Evolutionary conservation across 92 coral and sea anemone species (phyloP).

Genomic region (Parazoanthus darwini): DNA sequence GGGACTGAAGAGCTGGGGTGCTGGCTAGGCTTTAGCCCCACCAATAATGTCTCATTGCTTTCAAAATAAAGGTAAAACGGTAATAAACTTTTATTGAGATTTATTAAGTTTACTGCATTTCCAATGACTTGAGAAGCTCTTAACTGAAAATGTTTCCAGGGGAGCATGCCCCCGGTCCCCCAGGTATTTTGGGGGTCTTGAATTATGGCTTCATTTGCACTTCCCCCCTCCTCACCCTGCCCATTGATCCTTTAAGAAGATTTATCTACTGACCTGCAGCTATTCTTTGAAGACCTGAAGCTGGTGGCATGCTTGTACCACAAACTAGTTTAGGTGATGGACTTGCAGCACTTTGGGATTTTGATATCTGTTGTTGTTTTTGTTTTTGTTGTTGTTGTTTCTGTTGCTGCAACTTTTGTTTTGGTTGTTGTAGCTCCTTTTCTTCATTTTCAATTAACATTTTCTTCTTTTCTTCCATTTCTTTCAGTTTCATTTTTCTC

Average conservation of each 20-base stretch:
- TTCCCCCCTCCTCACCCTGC: neutral
- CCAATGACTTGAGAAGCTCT: no score
- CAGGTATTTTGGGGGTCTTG: no score
- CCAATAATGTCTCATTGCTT: no score
- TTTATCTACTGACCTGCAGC: conserved; percentile 5
- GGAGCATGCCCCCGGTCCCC: no score
- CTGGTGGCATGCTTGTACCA: neutral
- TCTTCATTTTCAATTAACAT: conserved; percentile 36
- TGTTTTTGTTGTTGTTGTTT: conserved; percentile 29
- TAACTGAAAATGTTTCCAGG: no score
- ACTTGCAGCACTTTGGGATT: neutral
- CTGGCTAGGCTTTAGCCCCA: no score
- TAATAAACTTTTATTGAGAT: no score
- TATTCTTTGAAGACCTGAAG: conserved; percentile 7
- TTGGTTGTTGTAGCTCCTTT: conserved; percentile 48
- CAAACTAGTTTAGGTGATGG: neutral
- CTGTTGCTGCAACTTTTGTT: conserved; percentile 34
- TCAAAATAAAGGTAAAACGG: no score
- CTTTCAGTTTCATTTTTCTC: conserved; percentile 64
- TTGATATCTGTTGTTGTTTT: conserved; percentile 6
- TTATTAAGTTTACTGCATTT: no score
- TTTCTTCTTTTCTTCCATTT: conserved; percentile 68
- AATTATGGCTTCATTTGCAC: no score
- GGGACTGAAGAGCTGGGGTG: no score
- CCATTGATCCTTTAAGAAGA: neutral